These are phyloP conservation scores for Sphaeramia orbicularis DNA, from an alignment of 2,797 vertebrate species.

Conservation along the genomic window DNA sequence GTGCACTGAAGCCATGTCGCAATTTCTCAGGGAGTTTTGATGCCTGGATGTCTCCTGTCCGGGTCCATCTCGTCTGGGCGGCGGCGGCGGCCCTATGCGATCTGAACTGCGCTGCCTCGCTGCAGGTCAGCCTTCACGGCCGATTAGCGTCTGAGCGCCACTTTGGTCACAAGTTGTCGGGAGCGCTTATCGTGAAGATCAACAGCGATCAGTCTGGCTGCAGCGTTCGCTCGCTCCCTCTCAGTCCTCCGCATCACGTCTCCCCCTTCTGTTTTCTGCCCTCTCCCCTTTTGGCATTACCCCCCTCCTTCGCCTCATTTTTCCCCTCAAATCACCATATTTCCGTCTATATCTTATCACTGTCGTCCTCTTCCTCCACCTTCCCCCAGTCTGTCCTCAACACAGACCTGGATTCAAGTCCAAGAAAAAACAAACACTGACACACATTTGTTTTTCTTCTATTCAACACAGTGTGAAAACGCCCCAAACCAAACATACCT, in stretches of 20 bases:
- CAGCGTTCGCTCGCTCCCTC: constrained; percentile 49
- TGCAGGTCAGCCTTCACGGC: constrained; percentile 98
- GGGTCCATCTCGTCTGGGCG: constrained; percentile 85
- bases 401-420: neutral
- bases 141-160: constrained; percentile 97
- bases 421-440: neutral
- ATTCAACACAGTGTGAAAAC: neutral
- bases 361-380: constrained; percentile 58
- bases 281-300: constrained; percentile 78
- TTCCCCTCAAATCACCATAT: constrained; percentile 84
- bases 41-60: constrained; percentile 95
- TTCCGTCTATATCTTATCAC: constrained; percentile 72
- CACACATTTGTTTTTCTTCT: neutral
- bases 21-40: constrained; percentile 88
- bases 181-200: constrained; percentile 93
- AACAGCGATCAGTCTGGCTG: constrained; percentile 86
- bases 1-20: constrained; percentile 83
- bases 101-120: constrained; percentile 92
- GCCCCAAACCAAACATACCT: neutral
- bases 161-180: constrained; percentile 95
- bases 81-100: constrained; percentile 87
- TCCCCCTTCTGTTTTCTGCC: constrained; percentile 69
- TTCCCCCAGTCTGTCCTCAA: constrained; percentile 33
- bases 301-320: constrained; percentile 43
- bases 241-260: constrained; percentile 66